Base-by-base conservation (phyloP, 2,113 vertebrate genomes). In the Micromys minutus region DNA sequence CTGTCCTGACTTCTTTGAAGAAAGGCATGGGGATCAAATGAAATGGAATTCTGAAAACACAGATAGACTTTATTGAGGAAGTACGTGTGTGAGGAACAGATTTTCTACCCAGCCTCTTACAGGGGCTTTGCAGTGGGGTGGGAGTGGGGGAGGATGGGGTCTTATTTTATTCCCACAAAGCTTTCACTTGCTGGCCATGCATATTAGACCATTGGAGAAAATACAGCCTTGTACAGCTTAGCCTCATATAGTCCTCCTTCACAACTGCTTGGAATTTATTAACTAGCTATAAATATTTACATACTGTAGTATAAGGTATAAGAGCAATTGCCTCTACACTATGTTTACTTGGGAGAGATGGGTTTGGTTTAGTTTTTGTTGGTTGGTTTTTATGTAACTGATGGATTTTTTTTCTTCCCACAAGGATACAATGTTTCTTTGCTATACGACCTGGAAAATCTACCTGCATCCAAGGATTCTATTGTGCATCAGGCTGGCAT, bases 401-500 rank as follows among this genome's bases (percentile, higher is more conserved):
- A 13, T 87, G 52, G 50, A 7, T 96, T 6, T 81, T 61, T 84
- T 21, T 7, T 77, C 22, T 59, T 94, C 61, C 90, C 57, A 84
- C 57, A 42, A 99, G 99, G 99, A 93, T 99, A 99, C 97, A 99
- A 99, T 97, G 99, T 99, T 84, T 99, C 99, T 95, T 98, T 99
- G 98, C 98, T 99, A 34, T 99, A 98, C 0, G 99, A 99, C 98
- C 98, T 99, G 99, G 99, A 99, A 39, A 98, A 98, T n/a, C 98
- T 99, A 45, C 99, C 99, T 0, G 96, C 99, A 89, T 99, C 99
- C 94, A 99, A 99, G 97, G 99, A 99, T 0, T 98, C 99, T 76
- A 98, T 99, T 0, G 96, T 99, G 57, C 99, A 99, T 98, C 99
- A 99, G 98, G 99, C 99, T 0, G 99, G 99, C 96, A 99, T 99